Evolutionary conservation across 2,797 vertebrate species (phyloP).

Genomic region (Clarias platycephalus): DNA sequence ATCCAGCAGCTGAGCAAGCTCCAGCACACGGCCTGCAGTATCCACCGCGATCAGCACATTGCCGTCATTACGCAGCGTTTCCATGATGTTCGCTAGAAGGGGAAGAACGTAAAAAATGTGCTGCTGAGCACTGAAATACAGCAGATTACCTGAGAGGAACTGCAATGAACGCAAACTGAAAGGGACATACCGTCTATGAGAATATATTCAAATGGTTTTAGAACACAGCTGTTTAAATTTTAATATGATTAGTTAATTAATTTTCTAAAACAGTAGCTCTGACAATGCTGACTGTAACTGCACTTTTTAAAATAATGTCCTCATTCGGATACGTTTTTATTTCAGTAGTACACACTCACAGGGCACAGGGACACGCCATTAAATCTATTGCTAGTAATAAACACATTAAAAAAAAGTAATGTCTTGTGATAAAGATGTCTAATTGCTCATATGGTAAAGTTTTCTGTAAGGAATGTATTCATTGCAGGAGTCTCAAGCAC

Average conservation of each 20-base stretch:
- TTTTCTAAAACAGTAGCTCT: not conserved
- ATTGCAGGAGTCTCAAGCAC: not conserved
- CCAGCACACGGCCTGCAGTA: constrained; percentile 93
- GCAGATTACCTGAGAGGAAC: not conserved
- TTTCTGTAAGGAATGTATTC: not conserved
- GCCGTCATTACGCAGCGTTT: constrained; percentile 92
- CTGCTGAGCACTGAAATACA: not conserved
- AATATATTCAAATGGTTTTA: not conserved
- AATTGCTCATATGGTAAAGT: not conserved
- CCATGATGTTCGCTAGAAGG: constrained; percentile 89
- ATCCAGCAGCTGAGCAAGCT: constrained; percentile 95
- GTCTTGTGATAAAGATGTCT: not conserved
- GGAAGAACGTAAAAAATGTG: not conserved
- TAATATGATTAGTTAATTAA: not conserved
- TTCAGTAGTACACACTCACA: not conserved
- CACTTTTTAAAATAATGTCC: not conserved
- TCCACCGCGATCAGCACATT: constrained; percentile 96
- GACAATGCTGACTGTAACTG: not conserved
- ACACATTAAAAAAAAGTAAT: not conserved
- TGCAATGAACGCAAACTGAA: not conserved
- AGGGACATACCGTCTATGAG: not conserved
- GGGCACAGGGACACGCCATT: not conserved
- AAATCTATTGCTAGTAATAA: not conserved
- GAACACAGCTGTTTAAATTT: not conserved
- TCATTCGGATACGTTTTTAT: not conserved